Evolutionary conservation across 2,888 invertebrate species (phyloP), one percentile per base, ranked within the genome.

Genomic region (Dasysyrphus tricinctus): DNA sequence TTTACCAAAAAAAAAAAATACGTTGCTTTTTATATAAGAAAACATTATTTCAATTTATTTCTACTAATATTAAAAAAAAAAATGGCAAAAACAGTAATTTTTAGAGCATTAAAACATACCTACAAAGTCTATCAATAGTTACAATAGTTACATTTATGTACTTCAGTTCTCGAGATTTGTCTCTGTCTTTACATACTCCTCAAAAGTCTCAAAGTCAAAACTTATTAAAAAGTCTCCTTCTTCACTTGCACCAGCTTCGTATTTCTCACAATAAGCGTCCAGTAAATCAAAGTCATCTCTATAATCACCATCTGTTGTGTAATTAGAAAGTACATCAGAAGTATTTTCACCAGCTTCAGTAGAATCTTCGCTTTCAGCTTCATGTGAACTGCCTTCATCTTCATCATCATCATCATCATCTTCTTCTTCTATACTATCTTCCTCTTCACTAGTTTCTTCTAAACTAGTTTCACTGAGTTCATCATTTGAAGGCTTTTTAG

Each of bases 191-290:
- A 85, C 74, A 69, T 37, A 85, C 12, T 73, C 54, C 16, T 85
- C 85, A 12, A 85, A 85, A 0, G 81, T 56, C 3, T 80, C 77
- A 63, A 81, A 81, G 44, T 85, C 85, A 63, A 85, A 78, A 56
- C 73, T 78, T 54, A 74, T 81, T 12, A 81, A 42, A 42, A 77
- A 77, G 44, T 85, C 80, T 32, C 42, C 63, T 32, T 77, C 74
- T 37, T 74, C 81, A n/a, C 74, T 47, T 8, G 44, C 32, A 65
- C n/a, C 11, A 14, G 2, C 12, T 8, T 32, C 44, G 11, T 32
- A 24, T 19, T 32, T 24, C 5, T 44, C 34, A 19, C 70, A 75
- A 59, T 67, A 76, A n/a, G 49, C 47, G 11, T 69, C 51, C 7
- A 73, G 24, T 16, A 69, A 61, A 32, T 76, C 42, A 16, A 78